phyloP scores from a whole-genome alignment of 2,113 vertebrate species.

The Hippopotamus amphibius region DNA sequence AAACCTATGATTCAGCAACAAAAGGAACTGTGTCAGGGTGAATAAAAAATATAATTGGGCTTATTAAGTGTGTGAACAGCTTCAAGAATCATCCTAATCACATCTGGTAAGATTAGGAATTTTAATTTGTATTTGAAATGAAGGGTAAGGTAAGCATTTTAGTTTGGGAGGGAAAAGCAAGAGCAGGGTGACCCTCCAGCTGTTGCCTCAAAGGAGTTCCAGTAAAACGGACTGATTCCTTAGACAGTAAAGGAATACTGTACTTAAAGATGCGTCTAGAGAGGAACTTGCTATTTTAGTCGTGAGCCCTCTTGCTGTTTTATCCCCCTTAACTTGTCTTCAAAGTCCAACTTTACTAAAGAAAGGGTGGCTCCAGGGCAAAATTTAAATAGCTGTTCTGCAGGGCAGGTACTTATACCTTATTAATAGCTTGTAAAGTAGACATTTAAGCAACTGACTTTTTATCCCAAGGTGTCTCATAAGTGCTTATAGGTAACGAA shows the following conservation, averaged over 20 bases:
- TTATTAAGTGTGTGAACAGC: constrained; percentile 72
- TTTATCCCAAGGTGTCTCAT: constrained; percentile 16
- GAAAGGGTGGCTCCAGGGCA: constrained; percentile 29
- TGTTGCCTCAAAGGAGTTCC: background rate
- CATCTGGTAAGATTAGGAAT: constrained; percentile 53
- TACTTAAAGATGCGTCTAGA: background rate
- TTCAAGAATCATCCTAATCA: constrained; percentile 75
- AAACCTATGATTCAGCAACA: constrained; percentile 74
- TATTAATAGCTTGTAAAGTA: constrained; percentile 45
- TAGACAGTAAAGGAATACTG: background rate
- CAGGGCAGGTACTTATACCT: constrained; percentile 11
- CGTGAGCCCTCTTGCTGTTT: background rate
- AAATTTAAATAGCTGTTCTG: constrained; percentile 62
- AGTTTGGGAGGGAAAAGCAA: background rate
- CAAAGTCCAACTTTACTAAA: constrained; percentile 15
- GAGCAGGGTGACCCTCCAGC: background rate
- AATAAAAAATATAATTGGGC: constrained; percentile 66
- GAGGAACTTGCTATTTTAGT: constrained; percentile 34
- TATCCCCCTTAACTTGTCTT: constrained; percentile 19
- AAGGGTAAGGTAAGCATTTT: constrained; percentile 32
- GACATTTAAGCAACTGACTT: constrained; percentile 13
- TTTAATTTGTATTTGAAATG: constrained; percentile 70
- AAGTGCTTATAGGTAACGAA: constrained; percentile 2
- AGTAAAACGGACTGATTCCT: background rate
- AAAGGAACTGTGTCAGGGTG: constrained; percentile 77